Base-by-base conservation (phyloP, 1,140 invertebrate species). In the Meteorus sp. region DNA sequence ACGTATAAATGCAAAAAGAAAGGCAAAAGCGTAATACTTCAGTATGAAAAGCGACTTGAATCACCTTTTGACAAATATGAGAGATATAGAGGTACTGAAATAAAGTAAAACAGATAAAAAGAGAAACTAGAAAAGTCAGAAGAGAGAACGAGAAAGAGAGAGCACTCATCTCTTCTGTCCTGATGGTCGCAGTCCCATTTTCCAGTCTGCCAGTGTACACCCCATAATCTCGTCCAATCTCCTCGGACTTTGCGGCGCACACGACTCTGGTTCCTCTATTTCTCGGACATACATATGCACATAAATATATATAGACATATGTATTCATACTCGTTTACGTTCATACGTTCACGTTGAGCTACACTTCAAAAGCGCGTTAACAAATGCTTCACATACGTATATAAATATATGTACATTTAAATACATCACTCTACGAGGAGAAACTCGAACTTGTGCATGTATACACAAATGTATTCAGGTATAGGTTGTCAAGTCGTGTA, bases 201-300 rank as follows among this genome's bases (percentile, higher is more conserved):
- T 39, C 35, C 35, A 39, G 8, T n/a, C 25, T 50, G 13, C 25
- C 20, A 25, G n/a, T 6, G 47, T 53, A 54, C 48, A 61, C 65
- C 52, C 63, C 54, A 54, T 33, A 35, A 62, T 65, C 41, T 27
- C 27, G 47, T 4, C 27, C 1, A 45, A 20, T 2, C 43, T 17
- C 1, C n/a, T 22, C 11, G 17, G 1, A 25, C 45, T 27, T 22
- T 25, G 8, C 35, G 8, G n/a, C 48, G n/a, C 31, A 20, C 35
- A 2, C 25, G 8, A 17, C 27, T 39, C 31, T 29, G 33, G 15
- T 22, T 25, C 17, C 37, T 4, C 22, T 2, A 41, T 35, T n/a
- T 22, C 48, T 27, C 31, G 53, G 13, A 54, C 27, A 44, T 61
- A 64, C 50, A n/a, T 20, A 45, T 19, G n/a, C 57, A 37, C 22